Evolutionary conservation across 2,888 invertebrate genomes (phyloP).

Genomic region (Dorcus hopei): DNA sequence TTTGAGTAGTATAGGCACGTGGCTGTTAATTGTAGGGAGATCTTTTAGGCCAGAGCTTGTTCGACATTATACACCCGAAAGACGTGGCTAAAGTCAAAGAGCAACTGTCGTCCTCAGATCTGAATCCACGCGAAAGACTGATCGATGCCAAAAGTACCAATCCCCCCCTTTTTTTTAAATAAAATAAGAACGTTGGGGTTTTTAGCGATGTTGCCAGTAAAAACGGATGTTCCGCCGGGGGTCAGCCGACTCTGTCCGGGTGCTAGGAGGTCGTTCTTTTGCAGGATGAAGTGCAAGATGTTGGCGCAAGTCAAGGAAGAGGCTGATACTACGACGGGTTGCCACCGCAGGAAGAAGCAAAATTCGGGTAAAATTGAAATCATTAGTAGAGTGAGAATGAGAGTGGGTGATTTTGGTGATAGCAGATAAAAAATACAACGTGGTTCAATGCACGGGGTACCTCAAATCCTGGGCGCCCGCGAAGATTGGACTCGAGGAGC

Average conservation of each 20-base stretch:
- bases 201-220: slow-evolving; percentile 87
- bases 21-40: slow-evolving; percentile 61
- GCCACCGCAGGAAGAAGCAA: slow-evolving; percentile 64
- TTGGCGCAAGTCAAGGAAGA: slow-evolving; percentile 70
- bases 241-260: slow-evolving; percentile 79
- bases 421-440: slow-evolving; percentile 78
- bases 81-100: slow-evolving; percentile 95
- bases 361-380: slow-evolving; percentile 44
- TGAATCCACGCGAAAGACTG: slow-evolving; percentile 81
- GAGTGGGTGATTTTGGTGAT: background rate
- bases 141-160: slow-evolving; percentile 85
- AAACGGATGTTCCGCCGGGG: slow-evolving; percentile 76
- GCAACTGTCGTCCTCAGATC: slow-evolving; percentile 86
- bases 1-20: background rate
- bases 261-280: slow-evolving; percentile 87
- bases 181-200: background rate
- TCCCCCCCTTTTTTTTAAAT: background rate
- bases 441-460: slow-evolving; percentile 91
- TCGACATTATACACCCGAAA: slow-evolving; percentile 91
- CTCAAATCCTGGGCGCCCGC: slow-evolving; percentile 87
- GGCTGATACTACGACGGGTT: slow-evolving; percentile 59
- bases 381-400: no score
- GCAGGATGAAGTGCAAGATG: slow-evolving; percentile 83
- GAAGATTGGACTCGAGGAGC: slow-evolving; percentile 69
- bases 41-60: slow-evolving; percentile 86